Base-by-base conservation (phyloP, 92 coral and sea anemone species). In the Ricordea florida region DNA sequence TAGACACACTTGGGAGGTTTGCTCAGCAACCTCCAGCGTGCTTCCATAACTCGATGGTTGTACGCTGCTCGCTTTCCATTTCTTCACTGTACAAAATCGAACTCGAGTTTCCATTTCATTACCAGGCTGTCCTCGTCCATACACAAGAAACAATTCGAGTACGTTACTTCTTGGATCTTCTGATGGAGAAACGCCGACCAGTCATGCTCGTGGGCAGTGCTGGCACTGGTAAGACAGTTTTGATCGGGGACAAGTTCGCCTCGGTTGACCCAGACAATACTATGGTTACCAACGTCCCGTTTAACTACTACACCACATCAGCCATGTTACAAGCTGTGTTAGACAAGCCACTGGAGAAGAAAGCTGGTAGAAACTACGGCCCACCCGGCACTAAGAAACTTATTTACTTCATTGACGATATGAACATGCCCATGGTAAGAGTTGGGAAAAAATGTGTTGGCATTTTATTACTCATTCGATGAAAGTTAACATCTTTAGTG, bases 391-490 rank as follows among this genome's bases (percentile, higher is more conserved):
- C 93, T 41, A 96, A 96, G 70, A 92, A 84, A 47, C 92, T 96
- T 15, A 84, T 96, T 59, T 96, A 96, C 78, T 92, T 96, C 55
- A 96, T 92, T 44, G 98, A 94, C 57, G 98, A 94, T 49, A 94
- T 94, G 98, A 94, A 94, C 90, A 94, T 94, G 98, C 98, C 98
- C 52, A 93, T 91, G 90, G 98, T 94, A 66, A 29, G 93, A 78
- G 8, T n/a, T 11, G 37, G 6, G 2, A 53, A 5, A 40, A 14
- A 14, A 55, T 27, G 25, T 29, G 62, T 28, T n/a, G 11, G 23
- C 23, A 3, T 27, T 27, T 1, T 14, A 14, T n/a, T 53, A 5
- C 6, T 4, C 6, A 1, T 23, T 4, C 0, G 15, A 26, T 11
- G 0, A 14, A 13, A 18, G 4, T 25, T 53, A n/a, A n/a, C n/a